phyloP scores from a whole-genome alignment of 2,797 vertebrate genomes.

The Sebastes oblongus region DNA sequence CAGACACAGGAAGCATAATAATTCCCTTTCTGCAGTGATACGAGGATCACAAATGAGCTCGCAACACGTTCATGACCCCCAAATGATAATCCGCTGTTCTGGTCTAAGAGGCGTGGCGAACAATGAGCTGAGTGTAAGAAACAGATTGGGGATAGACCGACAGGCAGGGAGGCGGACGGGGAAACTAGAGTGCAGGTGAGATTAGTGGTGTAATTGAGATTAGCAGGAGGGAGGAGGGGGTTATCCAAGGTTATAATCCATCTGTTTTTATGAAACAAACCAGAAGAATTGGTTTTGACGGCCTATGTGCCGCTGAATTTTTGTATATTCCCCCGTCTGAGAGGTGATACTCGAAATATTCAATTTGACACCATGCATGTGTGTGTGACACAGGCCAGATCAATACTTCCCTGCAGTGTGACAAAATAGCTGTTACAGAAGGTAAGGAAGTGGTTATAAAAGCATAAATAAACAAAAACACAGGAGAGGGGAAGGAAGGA shows the following conservation, averaged over 20 bases:
- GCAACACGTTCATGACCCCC: constrained; percentile 40
- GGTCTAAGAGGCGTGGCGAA: constrained; percentile 38
- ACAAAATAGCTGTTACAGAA: constrained; percentile 46
- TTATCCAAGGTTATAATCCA: constrained; percentile 40
- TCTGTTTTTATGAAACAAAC: constrained; percentile 35
- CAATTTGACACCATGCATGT: constrained; percentile 10
- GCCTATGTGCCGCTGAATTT: not conserved
- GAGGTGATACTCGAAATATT: constrained; percentile 12
- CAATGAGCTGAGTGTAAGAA: constrained; percentile 52
- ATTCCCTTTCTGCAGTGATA: constrained; percentile 39
- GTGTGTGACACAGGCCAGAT: constrained; percentile 34
- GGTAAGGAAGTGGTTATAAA: constrained; percentile 10
- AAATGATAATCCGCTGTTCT: constrained; percentile 58
- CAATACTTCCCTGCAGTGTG: constrained; percentile 45
- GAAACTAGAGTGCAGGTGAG: constrained; percentile 53
- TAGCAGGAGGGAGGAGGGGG: constrained; percentile 17
- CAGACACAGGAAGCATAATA: constrained; percentile 45
- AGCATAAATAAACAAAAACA: constrained; percentile 22
- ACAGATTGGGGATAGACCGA: constrained; percentile 32
- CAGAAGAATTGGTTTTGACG: not conserved
- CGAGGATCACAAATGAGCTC: constrained; percentile 56
- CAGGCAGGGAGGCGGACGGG: constrained; percentile 15
- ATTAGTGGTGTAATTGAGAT: constrained; percentile 59
- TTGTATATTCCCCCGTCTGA: not conserved
- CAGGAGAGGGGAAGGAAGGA: not conserved